A percentile compares a stretch with the other conserved stretches of the same genome.
These are phyloP conservation scores for Drosophila tani DNA, from an alignment of 1,140 invertebrate species.

Conservation along the genomic window DNA sequence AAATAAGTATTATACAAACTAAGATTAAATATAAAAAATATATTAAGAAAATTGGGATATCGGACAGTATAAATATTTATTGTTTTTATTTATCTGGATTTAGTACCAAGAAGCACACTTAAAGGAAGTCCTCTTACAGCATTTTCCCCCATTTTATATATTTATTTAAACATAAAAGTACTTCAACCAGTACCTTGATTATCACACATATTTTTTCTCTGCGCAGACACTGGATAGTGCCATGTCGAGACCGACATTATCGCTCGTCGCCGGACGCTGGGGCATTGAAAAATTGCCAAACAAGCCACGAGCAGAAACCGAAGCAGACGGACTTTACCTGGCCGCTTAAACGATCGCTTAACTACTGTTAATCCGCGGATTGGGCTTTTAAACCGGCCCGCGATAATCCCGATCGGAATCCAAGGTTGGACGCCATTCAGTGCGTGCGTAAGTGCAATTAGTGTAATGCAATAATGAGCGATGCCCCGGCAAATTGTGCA, in stretches of 20 bases:
- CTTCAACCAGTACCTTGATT: no score
- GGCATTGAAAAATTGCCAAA: slow-evolving; percentile 75
- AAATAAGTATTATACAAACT: no score
- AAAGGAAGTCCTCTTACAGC: no score
- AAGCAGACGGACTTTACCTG: slow-evolving; percentile 50
- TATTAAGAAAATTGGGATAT: no score
- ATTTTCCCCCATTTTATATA: no score
- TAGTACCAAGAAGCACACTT: no score
- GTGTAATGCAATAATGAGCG: slow-evolving; percentile 75
- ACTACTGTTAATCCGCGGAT: slow-evolving; percentile 77
- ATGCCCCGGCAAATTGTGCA: slow-evolving; percentile 61
- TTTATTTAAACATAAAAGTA: neutral
- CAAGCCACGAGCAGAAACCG: slow-evolving; percentile 8
- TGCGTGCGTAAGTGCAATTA: slow-evolving; percentile 81
- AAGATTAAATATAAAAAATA: no score
- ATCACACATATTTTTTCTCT: slow-evolving; percentile 1
- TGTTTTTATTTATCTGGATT: no score
- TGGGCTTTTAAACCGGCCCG: slow-evolving; percentile 44
- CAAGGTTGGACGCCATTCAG: slow-evolving; percentile 60
- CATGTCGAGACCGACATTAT: slow-evolving; percentile 70
- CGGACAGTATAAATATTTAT: no score
- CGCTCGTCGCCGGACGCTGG: slow-evolving; percentile 64
- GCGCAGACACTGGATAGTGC: slow-evolving; percentile 21
- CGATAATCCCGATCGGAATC: slow-evolving; percentile 30
- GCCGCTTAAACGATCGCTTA: slow-evolving; percentile 79